Conservation (phyloP, 2,888 invertebrate species). For the Capitulum mitella region DNA sequence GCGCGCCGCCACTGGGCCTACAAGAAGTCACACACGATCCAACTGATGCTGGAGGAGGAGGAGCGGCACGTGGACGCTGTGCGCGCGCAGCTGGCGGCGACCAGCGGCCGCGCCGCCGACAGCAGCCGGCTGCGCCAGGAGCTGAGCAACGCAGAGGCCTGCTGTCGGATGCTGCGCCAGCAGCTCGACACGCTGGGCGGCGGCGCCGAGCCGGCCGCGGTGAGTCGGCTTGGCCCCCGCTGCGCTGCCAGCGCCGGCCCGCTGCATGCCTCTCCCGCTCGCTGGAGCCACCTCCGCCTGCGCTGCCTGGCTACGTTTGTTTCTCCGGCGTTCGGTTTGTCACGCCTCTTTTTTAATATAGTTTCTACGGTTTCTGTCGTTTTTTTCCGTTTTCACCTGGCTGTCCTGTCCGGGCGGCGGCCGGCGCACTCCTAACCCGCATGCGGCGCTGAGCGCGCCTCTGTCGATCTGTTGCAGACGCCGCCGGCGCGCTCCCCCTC, state of each 20-base stretch:
- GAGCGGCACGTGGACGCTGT: conserved; percentile 71
- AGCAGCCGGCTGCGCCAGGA: conserved; percentile 47
- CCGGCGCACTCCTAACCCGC: neutral
- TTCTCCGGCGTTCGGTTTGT: neutral
- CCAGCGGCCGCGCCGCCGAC: conserved; percentile 42
- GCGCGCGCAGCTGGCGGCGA: conserved; percentile 55
- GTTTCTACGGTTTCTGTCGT: neutral
- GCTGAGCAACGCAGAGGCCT: conserved; percentile 53
- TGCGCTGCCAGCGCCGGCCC: conserved; percentile 13
- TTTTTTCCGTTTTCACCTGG: neutral
- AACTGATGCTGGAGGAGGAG: conserved; percentile 82
- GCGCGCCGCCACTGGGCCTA: conserved; percentile 21
- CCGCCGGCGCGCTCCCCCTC: conserved; percentile 32
- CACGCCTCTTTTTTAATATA: neutral
- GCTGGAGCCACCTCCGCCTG: neutral
- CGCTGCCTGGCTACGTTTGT: too few species aligned
- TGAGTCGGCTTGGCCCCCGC: neutral
- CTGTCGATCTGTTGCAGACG: conserved; percentile 24
- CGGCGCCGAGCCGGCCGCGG: conserved; percentile 3
- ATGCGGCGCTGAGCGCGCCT: conserved; percentile 6
- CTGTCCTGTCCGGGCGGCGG: neutral
- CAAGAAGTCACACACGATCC: conserved; percentile 73
- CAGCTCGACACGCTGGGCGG: conserved; percentile 44
- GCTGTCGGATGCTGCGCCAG: conserved; percentile 55
- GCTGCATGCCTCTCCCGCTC: neutral